phyloP scores from a whole-genome alignment of 53 echinoderm and acorn worm species.

The Paracentrotus lividus region DNA sequence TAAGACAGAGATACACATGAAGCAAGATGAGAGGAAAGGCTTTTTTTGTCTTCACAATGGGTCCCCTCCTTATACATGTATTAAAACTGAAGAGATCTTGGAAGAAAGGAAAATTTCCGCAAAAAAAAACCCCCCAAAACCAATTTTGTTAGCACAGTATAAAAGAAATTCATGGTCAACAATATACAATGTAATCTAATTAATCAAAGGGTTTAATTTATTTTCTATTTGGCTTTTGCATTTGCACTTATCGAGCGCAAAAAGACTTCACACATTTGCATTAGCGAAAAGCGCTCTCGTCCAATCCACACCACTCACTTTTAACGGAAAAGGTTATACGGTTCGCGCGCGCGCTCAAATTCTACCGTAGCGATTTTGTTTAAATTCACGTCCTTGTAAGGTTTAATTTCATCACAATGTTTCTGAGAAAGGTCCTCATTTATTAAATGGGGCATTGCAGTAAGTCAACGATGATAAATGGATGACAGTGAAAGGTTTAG shows the following conservation, averaged over 20 bases:
- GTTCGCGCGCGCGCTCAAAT: too few relatives aligned
- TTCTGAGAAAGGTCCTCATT: background rate
- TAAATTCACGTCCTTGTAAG: background rate
- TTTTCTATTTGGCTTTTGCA: background rate
- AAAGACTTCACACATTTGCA: background rate
- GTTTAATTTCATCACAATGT: conserved; percentile 30
- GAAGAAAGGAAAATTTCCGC: too few relatives aligned
- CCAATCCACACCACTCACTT: background rate
- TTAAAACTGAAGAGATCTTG: too few relatives aligned
- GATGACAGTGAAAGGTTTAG: background rate
- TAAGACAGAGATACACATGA: too few relatives aligned
- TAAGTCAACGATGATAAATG: background rate
- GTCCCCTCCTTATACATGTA: too few relatives aligned
- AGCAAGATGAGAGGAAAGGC: too few relatives aligned
- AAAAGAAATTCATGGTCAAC: too few relatives aligned
- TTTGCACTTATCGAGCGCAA: background rate
- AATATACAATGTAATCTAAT: too few relatives aligned
- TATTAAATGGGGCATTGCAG: background rate
- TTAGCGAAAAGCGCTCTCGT: conserved; percentile 13
- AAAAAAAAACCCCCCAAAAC: too few relatives aligned
- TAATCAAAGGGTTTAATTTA: too few relatives aligned
- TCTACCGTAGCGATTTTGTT: background rate
- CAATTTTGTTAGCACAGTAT: too few relatives aligned
- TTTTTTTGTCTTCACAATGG: too few relatives aligned
- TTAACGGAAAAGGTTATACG: background rate